Evolutionary conservation across 2,888 invertebrate genomes (phyloP).

Genomic region (Erpobdella octoculata): DNA sequence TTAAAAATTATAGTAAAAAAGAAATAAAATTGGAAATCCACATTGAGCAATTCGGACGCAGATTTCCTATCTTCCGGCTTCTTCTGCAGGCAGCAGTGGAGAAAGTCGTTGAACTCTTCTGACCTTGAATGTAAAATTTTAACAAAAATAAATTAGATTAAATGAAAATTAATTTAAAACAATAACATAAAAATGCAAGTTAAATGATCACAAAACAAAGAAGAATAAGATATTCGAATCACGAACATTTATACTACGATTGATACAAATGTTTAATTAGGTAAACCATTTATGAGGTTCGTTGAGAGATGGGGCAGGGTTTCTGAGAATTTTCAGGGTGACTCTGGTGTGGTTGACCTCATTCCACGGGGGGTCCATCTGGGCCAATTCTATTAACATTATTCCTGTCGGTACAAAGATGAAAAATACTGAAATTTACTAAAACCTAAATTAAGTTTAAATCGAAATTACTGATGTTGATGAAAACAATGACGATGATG

Average conservation of each 20-base stretch:
- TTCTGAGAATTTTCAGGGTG: conserved; percentile 21
- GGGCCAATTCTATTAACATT: conserved; percentile 25
- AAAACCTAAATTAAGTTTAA: not conserved
- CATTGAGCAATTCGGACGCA: not conserved
- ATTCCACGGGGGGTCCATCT: conserved; percentile 25
- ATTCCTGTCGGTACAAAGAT: conserved; percentile 24
- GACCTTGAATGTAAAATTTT: conserved; percentile 6
- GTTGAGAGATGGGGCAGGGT: not conserved
- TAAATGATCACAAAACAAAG: no score
- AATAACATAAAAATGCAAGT: no score
- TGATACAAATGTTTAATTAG: no score
- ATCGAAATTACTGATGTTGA: not conserved
- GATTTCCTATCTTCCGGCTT: not conserved
- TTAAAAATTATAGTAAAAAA: no score
- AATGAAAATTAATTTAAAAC: no score
- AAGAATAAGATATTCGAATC: no score
- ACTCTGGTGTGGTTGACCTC: conserved; percentile 23
- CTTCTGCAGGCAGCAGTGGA: not conserved
- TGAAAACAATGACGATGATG: not conserved
- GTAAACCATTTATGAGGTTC: conserved; percentile 15
- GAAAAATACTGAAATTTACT: not conserved
- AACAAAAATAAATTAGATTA: no score
- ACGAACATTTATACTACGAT: no score
- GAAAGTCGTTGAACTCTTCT: conserved; percentile 12
- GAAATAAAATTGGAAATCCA: not conserved